A percentile compares a stretch with the other conserved stretches of the same genome.
Conservation (phyloP, 2,113 vertebrate species). For the Plotosus lineatus region DNA sequence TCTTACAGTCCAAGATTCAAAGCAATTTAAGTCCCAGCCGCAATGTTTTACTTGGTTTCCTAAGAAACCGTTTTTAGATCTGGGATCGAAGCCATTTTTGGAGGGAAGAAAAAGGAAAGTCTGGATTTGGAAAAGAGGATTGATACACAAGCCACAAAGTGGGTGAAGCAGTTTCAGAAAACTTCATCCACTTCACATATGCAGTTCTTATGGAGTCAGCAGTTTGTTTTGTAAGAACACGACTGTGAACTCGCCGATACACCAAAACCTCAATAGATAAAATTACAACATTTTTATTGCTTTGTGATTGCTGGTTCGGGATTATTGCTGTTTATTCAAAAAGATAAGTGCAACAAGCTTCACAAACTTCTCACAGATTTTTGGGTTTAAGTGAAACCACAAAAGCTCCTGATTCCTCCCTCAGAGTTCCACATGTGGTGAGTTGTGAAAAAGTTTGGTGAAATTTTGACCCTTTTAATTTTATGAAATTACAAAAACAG, state of each 20-base stretch:
- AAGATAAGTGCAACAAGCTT: not conserved
- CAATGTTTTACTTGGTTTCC: slow-evolving; percentile 58
- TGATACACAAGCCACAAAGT: slow-evolving; percentile 32
- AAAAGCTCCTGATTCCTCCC: not conserved
- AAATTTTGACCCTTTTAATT: not conserved
- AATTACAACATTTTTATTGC: not conserved
- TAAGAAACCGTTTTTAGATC: slow-evolving; percentile 49
- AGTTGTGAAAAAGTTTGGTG: not conserved
- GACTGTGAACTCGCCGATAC: slow-evolving; percentile 9
- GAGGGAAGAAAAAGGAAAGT: slow-evolving; percentile 23
- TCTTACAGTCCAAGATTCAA: slow-evolving; percentile 36
- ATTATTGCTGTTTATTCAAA: slow-evolving; percentile 5
- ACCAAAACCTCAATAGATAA: not conserved
- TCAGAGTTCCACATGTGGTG: not conserved
- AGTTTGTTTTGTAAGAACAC: slow-evolving; percentile 5
- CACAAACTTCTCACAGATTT: slow-evolving; percentile 12
- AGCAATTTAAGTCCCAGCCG: slow-evolving; percentile 43
- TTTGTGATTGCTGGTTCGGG: not conserved
- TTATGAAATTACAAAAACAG: not conserved
- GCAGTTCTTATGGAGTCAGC: slow-evolving; percentile 31
- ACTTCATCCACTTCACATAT: slow-evolving; percentile 23
- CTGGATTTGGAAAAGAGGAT: slow-evolving; percentile 42
- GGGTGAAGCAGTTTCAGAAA: slow-evolving; percentile 19
- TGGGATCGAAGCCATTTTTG: slow-evolving; percentile 41
- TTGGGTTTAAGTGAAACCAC: not conserved